Percentiles rank a stretch among this genome's conserved stretches.
phyloP scores from a whole-genome alignment of 2,888 invertebrate species.

The Blastobasis adustella region DNA sequence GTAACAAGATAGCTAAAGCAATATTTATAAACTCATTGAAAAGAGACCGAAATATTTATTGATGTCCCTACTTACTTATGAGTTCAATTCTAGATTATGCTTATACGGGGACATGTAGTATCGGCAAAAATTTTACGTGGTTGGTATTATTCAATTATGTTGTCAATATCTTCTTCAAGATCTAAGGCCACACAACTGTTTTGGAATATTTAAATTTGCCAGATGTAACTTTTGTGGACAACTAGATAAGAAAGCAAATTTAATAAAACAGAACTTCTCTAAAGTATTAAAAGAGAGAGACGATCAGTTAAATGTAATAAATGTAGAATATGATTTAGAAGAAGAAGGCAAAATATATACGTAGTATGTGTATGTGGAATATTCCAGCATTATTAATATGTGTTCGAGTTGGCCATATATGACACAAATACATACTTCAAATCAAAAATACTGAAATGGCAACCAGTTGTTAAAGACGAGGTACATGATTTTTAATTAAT shows the following conservation, averaged over 20 bases:
- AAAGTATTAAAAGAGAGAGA: constrained; percentile 77
- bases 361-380: too few relatives aligned
- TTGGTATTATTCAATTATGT: constrained; percentile 81
- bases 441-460: constrained; percentile 72
- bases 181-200: constrained; percentile 79
- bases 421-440: constrained; percentile 68
- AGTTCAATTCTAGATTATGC: constrained; percentile 82
- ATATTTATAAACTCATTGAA: constrained; percentile 81
- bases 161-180: constrained; percentile 79
- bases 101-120: constrained; percentile 81
- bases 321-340: too few relatives aligned
- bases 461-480: constrained; percentile 65
- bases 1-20: too few relatives aligned
- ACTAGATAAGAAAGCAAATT: constrained; percentile 78
- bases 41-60: constrained; percentile 76
- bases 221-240: constrained; percentile 81
- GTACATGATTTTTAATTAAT: constrained; percentile 25
- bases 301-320: constrained; percentile 82
- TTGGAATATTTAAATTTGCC: constrained; percentile 82
- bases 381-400: constrained; percentile 77
- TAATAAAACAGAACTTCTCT: too few relatives aligned
- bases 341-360: too few relatives aligned
- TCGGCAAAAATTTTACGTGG: constrained; percentile 78
- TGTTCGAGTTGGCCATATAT: constrained; percentile 80
- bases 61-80: constrained; percentile 76